These are phyloP conservation scores for Mirza zaza DNA, from an alignment of 2,113 vertebrate genomes.

Conservation along the genomic window DNA sequence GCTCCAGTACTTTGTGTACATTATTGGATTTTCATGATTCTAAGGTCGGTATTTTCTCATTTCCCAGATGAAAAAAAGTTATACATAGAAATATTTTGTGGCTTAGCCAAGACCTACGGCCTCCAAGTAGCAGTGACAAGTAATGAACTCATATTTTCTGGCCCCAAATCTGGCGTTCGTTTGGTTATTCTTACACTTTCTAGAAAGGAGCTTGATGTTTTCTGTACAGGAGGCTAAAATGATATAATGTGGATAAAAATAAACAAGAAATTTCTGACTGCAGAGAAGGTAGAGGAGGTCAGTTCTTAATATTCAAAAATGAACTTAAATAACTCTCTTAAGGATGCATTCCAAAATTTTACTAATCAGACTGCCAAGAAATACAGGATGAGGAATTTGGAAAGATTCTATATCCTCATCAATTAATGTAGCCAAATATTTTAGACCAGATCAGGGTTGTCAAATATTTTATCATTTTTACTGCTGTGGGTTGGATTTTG, in stretches of 20 bases:
- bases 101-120: neutral
- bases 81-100: neutral
- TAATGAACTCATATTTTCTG: neutral
- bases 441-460: neutral
- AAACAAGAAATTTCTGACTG: neutral
- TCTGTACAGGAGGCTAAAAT: neutral
- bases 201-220: neutral
- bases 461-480: conserved; percentile 13
- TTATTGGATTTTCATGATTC: neutral
- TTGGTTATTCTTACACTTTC: neutral
- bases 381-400: neutral
- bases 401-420: neutral
- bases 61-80: neutral
- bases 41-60: neutral
- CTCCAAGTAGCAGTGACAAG: neutral
- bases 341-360: neutral
- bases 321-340: neutral
- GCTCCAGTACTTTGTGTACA: neutral
- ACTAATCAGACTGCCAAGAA: neutral
- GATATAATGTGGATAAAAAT: neutral
- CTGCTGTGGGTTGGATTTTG: neutral
- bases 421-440: neutral
- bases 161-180: neutral
- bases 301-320: neutral
- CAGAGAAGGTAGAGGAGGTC: neutral